Conservation (phyloP, 2,113 vertebrate species). For the Saccopteryx leptura region DNA sequence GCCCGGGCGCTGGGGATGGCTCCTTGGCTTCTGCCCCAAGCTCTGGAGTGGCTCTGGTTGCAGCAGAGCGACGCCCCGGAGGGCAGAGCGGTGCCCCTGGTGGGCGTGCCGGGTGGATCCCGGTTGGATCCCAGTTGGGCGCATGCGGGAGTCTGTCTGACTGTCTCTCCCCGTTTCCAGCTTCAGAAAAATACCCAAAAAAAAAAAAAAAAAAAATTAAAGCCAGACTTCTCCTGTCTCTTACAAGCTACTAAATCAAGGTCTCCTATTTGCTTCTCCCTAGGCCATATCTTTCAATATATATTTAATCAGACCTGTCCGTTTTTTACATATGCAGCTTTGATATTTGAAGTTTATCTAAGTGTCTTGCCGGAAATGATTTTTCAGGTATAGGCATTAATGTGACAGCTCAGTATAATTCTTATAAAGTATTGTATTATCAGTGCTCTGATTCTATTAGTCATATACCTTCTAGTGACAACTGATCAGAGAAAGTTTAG, state of each 20-base stretch:
- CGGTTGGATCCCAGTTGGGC: no score
- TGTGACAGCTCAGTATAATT: background rate
- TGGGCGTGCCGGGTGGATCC: no score
- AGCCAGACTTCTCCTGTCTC: background rate
- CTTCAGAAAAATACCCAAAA: no score
- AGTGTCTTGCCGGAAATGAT: background rate
- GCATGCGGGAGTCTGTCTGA: no score
- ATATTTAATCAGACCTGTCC: background rate
- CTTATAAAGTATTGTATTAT: background rate
- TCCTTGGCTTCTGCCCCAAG: no score
- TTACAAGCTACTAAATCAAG: constrained; percentile 29
- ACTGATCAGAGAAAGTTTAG: background rate
- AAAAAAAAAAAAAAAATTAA: constrained; percentile 42
- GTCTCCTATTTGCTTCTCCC: background rate
- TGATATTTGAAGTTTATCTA: background rate
- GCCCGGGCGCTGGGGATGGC: no score
- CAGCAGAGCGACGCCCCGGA: no score
- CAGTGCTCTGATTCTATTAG: background rate
- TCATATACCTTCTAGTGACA: background rate
- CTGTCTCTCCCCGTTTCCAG: no score
- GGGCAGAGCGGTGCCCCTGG: no score
- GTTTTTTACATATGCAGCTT: constrained; percentile 12
- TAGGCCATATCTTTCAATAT: background rate
- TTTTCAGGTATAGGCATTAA: background rate
- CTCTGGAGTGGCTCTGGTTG: no score